Base-by-base conservation (phyloP, 2,888 invertebrate species). In the Xestia rhomboidea region DNA sequence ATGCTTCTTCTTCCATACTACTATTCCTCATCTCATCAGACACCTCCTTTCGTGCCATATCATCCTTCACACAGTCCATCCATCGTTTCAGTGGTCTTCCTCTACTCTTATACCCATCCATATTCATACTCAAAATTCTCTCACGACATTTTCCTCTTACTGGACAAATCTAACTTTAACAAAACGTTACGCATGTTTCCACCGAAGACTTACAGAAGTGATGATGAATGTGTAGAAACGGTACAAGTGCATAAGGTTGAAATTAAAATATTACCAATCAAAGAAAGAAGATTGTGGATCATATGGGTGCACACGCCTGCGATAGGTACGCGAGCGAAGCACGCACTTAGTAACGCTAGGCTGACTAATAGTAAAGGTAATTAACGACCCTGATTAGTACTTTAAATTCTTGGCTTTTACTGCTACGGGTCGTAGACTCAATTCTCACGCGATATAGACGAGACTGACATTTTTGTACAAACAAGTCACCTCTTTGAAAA, bases 271-370 rank as follows among this genome's bases (percentile, higher is more conserved):
- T 57, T 30, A 64, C n/a, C 46, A 54, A 30, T 15, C 11, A 24
- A 34, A 69, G 6, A 21, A 13, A 49, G 8, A 49, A 64, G 41
- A 73, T 54, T 57, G 41, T 13, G 21, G 51, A 78, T 66, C 41
- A 81, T 81, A 73, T 41, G 81, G 78, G 78, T 66, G 57, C 51
- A 68, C 57, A 73, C 24, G 64, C 11, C 57, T n/a, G 3, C 41
- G 41, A 44, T 34, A n/a, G n/a, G n/a, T n/a, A 57, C 44, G 21
- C 54, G 34, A 34, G 6, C 38, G 70, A 34, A 21, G 0, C 49
- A 30, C 67, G 38, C 76, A 76, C 38, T 60, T 77, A 49, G 30
- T 49, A 49, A 78, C 27, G 67, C 38, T 77, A n/a, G 27, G 15
- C 30, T 64, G 27, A 49, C 27, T 76, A 49, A 13, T 8, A 57